Base-by-base conservation (phyloP, 2,888 invertebrate species). In the Xanthorhoe designata region DNA sequence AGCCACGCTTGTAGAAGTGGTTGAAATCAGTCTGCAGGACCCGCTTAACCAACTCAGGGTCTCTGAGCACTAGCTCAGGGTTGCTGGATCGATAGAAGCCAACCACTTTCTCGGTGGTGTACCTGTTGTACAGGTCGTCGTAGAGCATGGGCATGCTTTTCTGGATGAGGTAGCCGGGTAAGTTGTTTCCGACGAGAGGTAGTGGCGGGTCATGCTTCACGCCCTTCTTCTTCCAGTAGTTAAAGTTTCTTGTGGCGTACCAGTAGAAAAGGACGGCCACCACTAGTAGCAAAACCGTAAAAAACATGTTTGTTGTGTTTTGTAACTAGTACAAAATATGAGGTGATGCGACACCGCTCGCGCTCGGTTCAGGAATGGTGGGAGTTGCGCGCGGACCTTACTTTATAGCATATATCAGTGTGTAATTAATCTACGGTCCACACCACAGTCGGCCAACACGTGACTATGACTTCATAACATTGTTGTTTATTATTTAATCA, bases 131-230 rank as follows among this genome's bases (percentile, higher is more conserved):
- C 24, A 73, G 64, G 7, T 86, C 83, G 0, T 61, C 75, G 0
- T 76, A 70, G 7, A 77, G 53, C 61, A 84, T 74, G 0, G 86
- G 75, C 9, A 81, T 50, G 54, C 82, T 86, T 55, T 76, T 80
- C 61, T 68, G 66, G 62, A 76, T 53, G 4, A 85, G 70, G 50
- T 76, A 82, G 0, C 70, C 72, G 51, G 68, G 62, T 0, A 66
- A 17, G 42, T 81, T 80, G 19, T 74, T 86, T 0, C 58, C 58
- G 19, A 59, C 15, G 19, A 59, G 50, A 1, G 58, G 58, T 85
- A 78, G 38, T 0, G 85, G 85, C 49, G 74, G 77, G 53, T 85
- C 84, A 74, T 86, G 76, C 68, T 80, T 81, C 17, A 86, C 75
- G 5, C 82, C 82, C 67, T 73, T 80, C 18, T 75, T 75, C 61